These are phyloP conservation scores for Cygnus atratus DNA, from an alignment of 2,113 vertebrate genomes.

Conservation along the genomic window DNA sequence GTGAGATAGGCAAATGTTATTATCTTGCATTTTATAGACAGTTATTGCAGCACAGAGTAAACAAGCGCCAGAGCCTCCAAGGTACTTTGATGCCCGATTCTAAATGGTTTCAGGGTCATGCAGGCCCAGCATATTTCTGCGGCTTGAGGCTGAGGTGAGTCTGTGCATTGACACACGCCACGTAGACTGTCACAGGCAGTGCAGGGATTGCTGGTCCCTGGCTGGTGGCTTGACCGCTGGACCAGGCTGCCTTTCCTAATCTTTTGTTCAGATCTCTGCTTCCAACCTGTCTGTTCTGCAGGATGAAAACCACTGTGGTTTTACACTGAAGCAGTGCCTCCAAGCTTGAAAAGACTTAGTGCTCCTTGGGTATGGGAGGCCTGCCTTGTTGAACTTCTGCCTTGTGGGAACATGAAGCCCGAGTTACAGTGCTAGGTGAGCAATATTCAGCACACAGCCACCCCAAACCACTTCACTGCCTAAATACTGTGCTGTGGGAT, in stretches of 20 bases:
- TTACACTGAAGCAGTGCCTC: not conserved
- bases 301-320: not conserved
- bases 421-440: not conserved
- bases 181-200: not conserved
- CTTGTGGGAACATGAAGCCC: not conserved
- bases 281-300: slow-evolving; percentile 32
- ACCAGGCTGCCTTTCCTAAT: not conserved
- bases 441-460: not conserved
- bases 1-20: not conserved
- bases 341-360: not conserved
- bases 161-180: not conserved
- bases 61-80: not conserved
- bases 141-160: not conserved
- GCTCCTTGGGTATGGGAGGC: not conserved
- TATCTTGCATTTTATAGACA: not conserved
- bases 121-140: not conserved
- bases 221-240: not conserved
- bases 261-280: not conserved
- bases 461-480: not conserved
- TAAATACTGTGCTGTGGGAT: not conserved
- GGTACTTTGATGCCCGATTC: not conserved
- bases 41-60: not conserved
- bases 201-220: not conserved
- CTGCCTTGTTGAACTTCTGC: not conserved
- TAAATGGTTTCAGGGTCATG: not conserved